A percentile compares a stretch with the other conserved stretches of the same genome.
Evolutionary conservation across 1,140 invertebrate genomes (phyloP).

Genomic region (Muscidifurax raptorellus): DNA sequence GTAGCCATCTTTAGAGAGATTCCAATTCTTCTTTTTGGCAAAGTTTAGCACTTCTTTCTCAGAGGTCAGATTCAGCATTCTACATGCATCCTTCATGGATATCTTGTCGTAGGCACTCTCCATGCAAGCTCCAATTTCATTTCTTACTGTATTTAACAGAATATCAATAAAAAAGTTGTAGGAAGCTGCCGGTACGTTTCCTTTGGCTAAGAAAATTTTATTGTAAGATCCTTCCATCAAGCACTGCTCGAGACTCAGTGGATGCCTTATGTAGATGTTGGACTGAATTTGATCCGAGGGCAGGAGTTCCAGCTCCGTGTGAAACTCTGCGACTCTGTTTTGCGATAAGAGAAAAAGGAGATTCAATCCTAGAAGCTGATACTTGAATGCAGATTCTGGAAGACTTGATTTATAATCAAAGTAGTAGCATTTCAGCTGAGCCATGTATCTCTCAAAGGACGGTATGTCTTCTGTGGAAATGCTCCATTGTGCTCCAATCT

Average conservation of each 20-base stretch:
- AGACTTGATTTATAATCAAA: constrained; percentile 95
- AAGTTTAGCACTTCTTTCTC: constrained; percentile 87
- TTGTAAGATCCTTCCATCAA: constrained; percentile 99
- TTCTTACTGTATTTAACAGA: constrained; percentile 94
- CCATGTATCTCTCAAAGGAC: constrained; percentile 96
- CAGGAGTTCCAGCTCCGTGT: constrained; percentile 97
- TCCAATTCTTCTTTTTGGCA: constrained; percentile 89
- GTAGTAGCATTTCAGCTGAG: constrained; percentile 97
- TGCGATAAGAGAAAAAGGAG: constrained; percentile 95
- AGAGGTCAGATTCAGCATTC: constrained; percentile 91
- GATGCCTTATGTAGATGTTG: constrained; percentile 96
- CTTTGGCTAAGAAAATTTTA: constrained; percentile 93
- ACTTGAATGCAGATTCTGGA: constrained; percentile 95
- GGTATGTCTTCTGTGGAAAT: constrained; percentile 93
- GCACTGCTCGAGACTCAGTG: constrained; percentile 97
- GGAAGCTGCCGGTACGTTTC: constrained; percentile 94
- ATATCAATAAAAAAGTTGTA: constrained; percentile 99
- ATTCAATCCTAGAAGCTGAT: constrained; percentile 96
- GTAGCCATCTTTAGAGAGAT: constrained; percentile 83
- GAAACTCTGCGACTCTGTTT: constrained; percentile 98
- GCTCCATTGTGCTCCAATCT: constrained; percentile 97
- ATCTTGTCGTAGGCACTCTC: constrained; percentile 97
- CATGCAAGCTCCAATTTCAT: constrained; percentile 97
- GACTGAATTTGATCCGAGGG: constrained; percentile 93
- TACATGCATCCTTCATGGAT: constrained; percentile 88